phyloP scores from a whole-genome alignment of 2,113 vertebrate genomes.

The Myotis yumanensis region DNA sequence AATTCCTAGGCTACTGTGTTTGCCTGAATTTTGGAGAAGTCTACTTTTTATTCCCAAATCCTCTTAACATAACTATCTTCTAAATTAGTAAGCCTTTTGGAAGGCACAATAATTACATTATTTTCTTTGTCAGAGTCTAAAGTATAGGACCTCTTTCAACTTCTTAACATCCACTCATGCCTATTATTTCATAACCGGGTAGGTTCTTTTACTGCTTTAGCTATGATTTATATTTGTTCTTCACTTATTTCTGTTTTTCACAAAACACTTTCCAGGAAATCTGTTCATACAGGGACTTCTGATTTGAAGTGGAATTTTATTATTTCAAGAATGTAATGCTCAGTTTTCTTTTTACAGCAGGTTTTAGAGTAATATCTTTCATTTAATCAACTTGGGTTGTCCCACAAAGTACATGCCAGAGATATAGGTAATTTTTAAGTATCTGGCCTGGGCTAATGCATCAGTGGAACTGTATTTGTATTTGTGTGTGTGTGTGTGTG shows the following conservation, averaged over 20 bases:
- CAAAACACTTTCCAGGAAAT: conserved; percentile 48
- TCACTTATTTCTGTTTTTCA: conserved; percentile 32
- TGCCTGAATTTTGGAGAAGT: conserved; percentile 39
- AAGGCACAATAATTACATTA: not conserved
- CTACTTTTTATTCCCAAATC: conserved; percentile 38
- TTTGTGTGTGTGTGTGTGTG: not conserved
- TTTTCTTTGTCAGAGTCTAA: conserved; percentile 29
- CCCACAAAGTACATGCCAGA: conserved; percentile 58
- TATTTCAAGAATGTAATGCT: conserved; percentile 53
- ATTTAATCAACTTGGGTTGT: conserved; percentile 39
- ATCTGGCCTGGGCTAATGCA: conserved; percentile 8
- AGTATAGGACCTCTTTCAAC: conserved; percentile 8
- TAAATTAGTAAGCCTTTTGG: not conserved
- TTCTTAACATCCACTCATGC: not conserved
- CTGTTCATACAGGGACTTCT: conserved; percentile 11
- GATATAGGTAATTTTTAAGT: not conserved
- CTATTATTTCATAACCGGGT: not conserved
- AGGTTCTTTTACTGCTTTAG: conserved; percentile 24
- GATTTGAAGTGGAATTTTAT: conserved; percentile 51
- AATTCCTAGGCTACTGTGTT: not conserved
- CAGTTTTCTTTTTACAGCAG: conserved; percentile 33
- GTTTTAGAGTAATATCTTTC: conserved; percentile 43
- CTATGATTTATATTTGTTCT: conserved; percentile 36
- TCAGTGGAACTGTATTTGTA: conserved; percentile 31
- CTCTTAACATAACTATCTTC: not conserved